These are phyloP conservation scores for Sinella curviseta DNA, from an alignment of 1,140 invertebrate species.

Conservation along the genomic window DNA sequence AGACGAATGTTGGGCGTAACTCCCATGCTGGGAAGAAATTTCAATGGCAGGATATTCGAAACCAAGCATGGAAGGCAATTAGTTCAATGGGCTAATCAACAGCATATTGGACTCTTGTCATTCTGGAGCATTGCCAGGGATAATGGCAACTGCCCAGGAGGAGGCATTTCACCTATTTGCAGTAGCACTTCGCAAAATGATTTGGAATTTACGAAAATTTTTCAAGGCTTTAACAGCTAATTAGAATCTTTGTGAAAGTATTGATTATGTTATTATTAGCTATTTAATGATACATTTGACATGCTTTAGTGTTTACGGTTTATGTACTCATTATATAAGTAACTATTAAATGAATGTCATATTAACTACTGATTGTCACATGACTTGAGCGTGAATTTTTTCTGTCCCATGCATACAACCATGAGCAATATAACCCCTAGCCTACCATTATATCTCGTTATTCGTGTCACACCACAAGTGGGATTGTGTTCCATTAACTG, in stretches of 20 bases:
- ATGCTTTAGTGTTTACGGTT: no score
- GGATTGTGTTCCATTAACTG: no score
- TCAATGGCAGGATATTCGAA: slow-evolving; percentile 24
- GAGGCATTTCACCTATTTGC: not conserved
- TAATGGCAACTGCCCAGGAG: slow-evolving; percentile 8
- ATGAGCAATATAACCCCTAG: no score
- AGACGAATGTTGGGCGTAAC: slow-evolving; percentile 16
- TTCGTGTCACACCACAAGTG: no score
- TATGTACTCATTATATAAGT: no score
- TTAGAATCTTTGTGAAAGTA: not conserved
- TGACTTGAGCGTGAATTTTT: no score
- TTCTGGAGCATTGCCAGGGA: slow-evolving; percentile 13
- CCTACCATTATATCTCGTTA: no score
- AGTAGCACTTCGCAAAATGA: slow-evolving; percentile 10
- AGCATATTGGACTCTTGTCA: slow-evolving; percentile 13
- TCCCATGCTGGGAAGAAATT: slow-evolving; percentile 21
- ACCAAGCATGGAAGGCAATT: slow-evolving; percentile 4
- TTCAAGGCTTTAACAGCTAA: slow-evolving; percentile 11
- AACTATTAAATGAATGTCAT: no score
- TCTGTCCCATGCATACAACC: no score
- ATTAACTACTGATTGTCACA: no score
- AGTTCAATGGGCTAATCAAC: slow-evolving; percentile 9
- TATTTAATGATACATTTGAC: no score
- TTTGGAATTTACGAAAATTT: slow-evolving; percentile 20
- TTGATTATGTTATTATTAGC: no score